Conservation (phyloP, 2,113 vertebrate species). For the Tor tambroides region DNA sequence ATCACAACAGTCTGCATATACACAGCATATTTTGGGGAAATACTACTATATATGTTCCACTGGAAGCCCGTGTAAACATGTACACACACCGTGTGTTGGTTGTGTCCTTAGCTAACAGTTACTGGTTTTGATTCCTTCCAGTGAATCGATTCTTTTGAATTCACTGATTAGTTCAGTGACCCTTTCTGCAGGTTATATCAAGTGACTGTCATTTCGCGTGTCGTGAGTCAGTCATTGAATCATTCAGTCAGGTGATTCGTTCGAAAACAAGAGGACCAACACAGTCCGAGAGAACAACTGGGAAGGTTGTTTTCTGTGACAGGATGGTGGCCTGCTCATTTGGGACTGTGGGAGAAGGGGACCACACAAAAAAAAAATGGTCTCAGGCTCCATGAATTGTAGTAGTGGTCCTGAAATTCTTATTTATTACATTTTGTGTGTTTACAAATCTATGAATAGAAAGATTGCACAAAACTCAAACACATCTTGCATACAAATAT, state of each 20-base stretch:
- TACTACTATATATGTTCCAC: background rate
- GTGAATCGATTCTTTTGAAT: slow-evolving; percentile 18
- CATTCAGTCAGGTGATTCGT: background rate
- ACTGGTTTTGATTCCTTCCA: background rate
- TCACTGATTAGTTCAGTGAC: background rate
- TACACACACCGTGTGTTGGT: background rate
- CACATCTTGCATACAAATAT: background rate
- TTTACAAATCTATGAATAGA: background rate
- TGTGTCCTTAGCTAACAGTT: background rate
- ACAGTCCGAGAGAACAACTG: background rate
- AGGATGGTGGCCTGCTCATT: background rate
- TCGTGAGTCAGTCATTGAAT: background rate
- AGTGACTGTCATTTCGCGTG: background rate
- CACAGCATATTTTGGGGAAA: background rate
- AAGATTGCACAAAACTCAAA: background rate
- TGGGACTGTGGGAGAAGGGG: background rate
- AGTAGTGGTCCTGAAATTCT: background rate
- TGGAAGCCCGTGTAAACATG: background rate
- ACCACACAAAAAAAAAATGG: background rate
- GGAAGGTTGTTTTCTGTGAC: background rate
- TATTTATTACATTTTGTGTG: no score
- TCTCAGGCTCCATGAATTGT: background rate
- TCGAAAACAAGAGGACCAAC: background rate
- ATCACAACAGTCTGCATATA: background rate
- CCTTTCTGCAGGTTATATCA: background rate